Percentiles rank a stretch among this genome's conserved stretches.
phyloP scores from a whole-genome alignment of 1,140 invertebrate species.

The Eupeodes corollae region DNA sequence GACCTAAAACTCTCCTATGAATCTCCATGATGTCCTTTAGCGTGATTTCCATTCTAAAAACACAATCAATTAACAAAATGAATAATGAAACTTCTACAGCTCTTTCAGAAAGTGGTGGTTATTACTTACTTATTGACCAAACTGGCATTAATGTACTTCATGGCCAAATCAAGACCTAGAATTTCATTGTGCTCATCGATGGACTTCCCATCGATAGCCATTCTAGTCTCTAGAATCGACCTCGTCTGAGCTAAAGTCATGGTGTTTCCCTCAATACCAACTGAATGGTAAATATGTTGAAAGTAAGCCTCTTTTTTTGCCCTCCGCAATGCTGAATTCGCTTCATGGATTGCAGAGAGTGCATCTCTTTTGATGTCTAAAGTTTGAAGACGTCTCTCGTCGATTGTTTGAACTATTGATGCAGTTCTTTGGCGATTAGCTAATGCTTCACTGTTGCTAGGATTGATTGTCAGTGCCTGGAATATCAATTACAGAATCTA shows the following conservation, averaged over 20 bases:
- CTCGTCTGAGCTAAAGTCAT: slow-evolving; percentile 89
- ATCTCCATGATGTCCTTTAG: slow-evolving; percentile 86
- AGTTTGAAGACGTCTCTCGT: slow-evolving; percentile 61
- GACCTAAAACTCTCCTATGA: slow-evolving; percentile 83
- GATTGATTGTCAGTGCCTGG: slow-evolving; percentile 68
- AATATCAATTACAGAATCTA: slow-evolving; percentile 12
- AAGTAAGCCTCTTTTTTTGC: slow-evolving; percentile 92
- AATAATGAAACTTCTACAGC: background rate
- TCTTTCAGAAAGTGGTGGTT: no score
- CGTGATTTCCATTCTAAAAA: slow-evolving; percentile 55
- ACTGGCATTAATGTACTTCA: slow-evolving; percentile 92
- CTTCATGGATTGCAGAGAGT: slow-evolving; percentile 68
- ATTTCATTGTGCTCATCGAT: slow-evolving; percentile 96
- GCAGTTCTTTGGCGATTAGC: slow-evolving; percentile 73
- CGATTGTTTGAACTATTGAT: slow-evolving; percentile 81
- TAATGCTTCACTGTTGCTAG: slow-evolving; percentile 68
- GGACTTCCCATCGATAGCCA: slow-evolving; percentile 88
- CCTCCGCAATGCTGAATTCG: slow-evolving; percentile 63
- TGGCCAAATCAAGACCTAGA: slow-evolving; percentile 82
- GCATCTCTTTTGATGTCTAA: slow-evolving; percentile 80
- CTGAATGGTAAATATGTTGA: slow-evolving; percentile 93
- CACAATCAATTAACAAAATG: slow-evolving; percentile 14
- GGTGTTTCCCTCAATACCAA: slow-evolving; percentile 95
- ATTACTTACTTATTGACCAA: slow-evolving; percentile 55
- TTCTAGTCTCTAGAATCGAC: slow-evolving; percentile 83